phyloP scores from a whole-genome alignment of 2,888 invertebrate species.

The Halictus ligatus region DNA sequence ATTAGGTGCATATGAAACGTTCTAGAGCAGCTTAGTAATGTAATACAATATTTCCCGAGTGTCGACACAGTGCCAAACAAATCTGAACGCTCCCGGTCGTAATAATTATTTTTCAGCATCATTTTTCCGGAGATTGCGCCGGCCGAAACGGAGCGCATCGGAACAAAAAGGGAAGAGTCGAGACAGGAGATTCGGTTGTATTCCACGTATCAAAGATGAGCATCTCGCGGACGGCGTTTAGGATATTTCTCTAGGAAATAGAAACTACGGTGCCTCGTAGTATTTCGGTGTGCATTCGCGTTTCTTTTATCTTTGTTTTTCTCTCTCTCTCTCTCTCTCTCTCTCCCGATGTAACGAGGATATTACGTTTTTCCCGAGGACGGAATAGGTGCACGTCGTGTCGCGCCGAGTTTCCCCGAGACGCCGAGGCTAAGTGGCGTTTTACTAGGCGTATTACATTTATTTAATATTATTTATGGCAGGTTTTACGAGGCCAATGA shows the following conservation, averaged over 20 bases:
- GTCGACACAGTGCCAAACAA: too few species aligned
- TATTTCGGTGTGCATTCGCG: slow-evolving; percentile 18
- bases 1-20: too few species aligned
- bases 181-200: slow-evolving; percentile 24
- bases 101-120: neutral
- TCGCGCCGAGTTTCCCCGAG: slow-evolving; percentile 34
- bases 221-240: slow-evolving; percentile 18
- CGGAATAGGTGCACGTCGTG: slow-evolving; percentile 36
- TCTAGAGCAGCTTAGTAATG: too few species aligned
- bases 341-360: slow-evolving; percentile 27
- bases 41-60: too few species aligned
- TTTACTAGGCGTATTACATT: slow-evolving; percentile 83
- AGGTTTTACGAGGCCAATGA: slow-evolving; percentile 83
- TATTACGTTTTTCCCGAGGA: slow-evolving; percentile 57
- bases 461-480: slow-evolving; percentile 84
- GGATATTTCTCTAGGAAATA: slow-evolving; percentile 17
- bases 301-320: too few species aligned
- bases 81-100: too few species aligned
- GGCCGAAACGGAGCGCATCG: slow-evolving; percentile 19
- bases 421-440: slow-evolving; percentile 78
- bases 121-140: neutral
- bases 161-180: neutral
- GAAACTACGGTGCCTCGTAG: neutral
- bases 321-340: slow-evolving; percentile 36
- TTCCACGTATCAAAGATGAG: slow-evolving; percentile 42